A percentile compares a stretch with the other conserved stretches of the same genome.
phyloP scores from a whole-genome alignment of 2,797 vertebrate genomes.

The Chaetophractus vellerosus region DNA sequence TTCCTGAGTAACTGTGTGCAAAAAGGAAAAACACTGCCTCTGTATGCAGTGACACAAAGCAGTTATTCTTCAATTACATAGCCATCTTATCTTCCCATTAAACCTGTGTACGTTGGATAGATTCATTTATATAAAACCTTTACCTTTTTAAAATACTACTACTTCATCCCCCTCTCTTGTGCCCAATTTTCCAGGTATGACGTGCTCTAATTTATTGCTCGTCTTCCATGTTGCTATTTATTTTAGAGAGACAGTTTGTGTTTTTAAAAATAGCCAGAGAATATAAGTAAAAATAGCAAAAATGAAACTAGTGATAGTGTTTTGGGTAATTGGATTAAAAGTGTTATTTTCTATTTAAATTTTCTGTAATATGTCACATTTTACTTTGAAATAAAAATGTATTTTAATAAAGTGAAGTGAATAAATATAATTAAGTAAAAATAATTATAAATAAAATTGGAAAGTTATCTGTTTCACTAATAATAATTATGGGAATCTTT shows the following conservation, averaged over 20 bases:
- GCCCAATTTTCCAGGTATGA: background rate
- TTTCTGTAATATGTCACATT: background rate
- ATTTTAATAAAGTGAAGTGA: background rate
- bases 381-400: background rate
- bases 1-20: background rate
- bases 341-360: background rate
- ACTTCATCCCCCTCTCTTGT: rapidly evolving
- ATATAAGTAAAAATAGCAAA: background rate
- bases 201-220: background rate
- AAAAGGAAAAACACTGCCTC: background rate
- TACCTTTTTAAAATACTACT: background rate
- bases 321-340: background rate
- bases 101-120: background rate
- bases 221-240: background rate
- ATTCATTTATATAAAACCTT: background rate
- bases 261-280: background rate
- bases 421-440: constrained; percentile 3
- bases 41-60: background rate
- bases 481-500: background rate
- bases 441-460: background rate
- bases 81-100: background rate
- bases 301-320: background rate
- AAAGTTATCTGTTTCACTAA: background rate
- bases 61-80: background rate
- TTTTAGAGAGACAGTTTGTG: background rate